A percentile compares a stretch with the other conserved stretches of the same genome.
phyloP scores from a whole-genome alignment of 2,888 invertebrate species.

The Lasioglossum figueresi region DNA sequence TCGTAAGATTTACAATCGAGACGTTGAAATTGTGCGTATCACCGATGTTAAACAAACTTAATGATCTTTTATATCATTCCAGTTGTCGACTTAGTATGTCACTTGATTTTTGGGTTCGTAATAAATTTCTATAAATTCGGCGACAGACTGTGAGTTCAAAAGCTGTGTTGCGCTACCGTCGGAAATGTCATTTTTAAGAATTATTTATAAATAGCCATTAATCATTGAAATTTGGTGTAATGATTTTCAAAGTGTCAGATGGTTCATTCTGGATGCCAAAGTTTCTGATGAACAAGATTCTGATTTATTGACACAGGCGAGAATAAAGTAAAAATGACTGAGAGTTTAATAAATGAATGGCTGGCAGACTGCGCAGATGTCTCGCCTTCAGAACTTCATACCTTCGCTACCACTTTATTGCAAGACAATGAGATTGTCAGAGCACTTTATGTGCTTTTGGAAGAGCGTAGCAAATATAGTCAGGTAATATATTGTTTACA shows the following conservation, averaged over 20 bases:
- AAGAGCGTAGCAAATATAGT: slow-evolving; percentile 87
- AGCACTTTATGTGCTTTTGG: slow-evolving; percentile 91
- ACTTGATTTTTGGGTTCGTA: slow-evolving; percentile 15
- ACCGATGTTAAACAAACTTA: slow-evolving; percentile 37
- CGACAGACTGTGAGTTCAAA: not conserved
- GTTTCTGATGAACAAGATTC: slow-evolving; percentile 46
- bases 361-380: slow-evolving; percentile 91
- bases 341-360: slow-evolving; percentile 90
- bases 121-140: slow-evolving; percentile 10
- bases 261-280: slow-evolving; percentile 38
- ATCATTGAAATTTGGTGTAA: slow-evolving; percentile 40
- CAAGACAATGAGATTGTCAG: slow-evolving; percentile 93
- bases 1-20: not conserved
- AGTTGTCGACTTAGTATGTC: slow-evolving; percentile 27
- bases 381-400: slow-evolving; percentile 90
- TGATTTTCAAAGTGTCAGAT: slow-evolving; percentile 41
- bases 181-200: slow-evolving; percentile 8
- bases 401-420: slow-evolving; percentile 91
- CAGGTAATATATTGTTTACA: slow-evolving; percentile 78
- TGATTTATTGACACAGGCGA: slow-evolving; percentile 66
- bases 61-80: slow-evolving; percentile 18
- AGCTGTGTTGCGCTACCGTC: not conserved
- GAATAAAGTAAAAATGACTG: slow-evolving; percentile 83
- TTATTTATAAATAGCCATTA: slow-evolving; percentile 9
- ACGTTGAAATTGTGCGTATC: slow-evolving; percentile 11